These are phyloP conservation scores for Antechinus flavipes DNA, from an alignment of 2,113 vertebrate species.

Conservation along the genomic window DNA sequence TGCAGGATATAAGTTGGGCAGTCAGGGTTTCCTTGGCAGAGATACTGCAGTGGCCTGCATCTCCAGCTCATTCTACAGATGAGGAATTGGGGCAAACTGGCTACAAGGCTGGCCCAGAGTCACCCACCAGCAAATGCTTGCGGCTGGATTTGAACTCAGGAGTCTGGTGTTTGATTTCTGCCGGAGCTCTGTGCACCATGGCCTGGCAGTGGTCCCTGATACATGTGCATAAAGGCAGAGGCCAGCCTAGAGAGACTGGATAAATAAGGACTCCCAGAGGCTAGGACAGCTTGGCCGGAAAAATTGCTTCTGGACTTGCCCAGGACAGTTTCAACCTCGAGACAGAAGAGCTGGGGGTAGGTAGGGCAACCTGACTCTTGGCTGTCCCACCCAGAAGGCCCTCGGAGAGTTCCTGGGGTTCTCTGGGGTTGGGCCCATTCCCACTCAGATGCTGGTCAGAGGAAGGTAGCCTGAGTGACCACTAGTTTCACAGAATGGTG, in stretches of 20 bases:
- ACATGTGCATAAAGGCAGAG: not conserved
- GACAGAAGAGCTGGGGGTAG: not conserved
- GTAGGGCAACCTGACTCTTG: not conserved
- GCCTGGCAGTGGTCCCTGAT: not conserved
- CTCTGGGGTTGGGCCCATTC: not conserved
- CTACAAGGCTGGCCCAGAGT: not conserved
- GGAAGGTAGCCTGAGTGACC: not conserved
- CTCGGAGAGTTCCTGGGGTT: not conserved
- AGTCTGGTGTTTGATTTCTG: not conserved
- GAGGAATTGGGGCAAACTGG: not conserved
- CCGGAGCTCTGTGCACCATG: not conserved
- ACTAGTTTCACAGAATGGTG: not conserved
- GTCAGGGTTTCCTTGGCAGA: no score
- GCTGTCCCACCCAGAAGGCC: not conserved
- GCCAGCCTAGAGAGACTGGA: not conserved
- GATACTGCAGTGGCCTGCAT: not conserved
- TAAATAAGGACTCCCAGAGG: not conserved
- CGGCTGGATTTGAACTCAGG: no score
- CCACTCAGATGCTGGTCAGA: not conserved
- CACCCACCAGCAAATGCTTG: not conserved
- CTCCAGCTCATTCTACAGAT: not conserved
- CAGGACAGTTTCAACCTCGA: not conserved
- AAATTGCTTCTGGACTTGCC: not conserved
- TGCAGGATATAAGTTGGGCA: not conserved
- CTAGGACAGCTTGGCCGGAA: no score